These are phyloP conservation scores for Bufotes viridis DNA, from an alignment of 2,797 vertebrate genomes.

Conservation along the genomic window DNA sequence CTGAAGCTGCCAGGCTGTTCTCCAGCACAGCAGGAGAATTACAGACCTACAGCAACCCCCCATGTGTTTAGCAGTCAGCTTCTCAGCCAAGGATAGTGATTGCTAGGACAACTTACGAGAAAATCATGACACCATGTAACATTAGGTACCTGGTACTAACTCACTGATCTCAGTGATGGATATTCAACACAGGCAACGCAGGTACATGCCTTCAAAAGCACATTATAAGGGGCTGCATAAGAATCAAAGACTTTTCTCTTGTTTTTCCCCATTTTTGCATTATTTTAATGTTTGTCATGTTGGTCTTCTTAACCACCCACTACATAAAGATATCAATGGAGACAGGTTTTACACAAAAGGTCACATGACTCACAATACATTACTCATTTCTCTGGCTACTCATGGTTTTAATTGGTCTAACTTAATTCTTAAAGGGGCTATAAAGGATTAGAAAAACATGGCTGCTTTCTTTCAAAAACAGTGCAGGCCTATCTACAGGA, in stretches of 20 bases:
- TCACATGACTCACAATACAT: no score
- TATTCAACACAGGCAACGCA: background rate
- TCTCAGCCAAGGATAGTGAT: constrained; percentile 10
- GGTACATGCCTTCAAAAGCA: background rate
- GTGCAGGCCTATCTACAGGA: no score
- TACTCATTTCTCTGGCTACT: no score
- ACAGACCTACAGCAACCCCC: background rate
- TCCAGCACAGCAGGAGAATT: constrained; percentile 13
- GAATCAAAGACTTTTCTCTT: background rate
- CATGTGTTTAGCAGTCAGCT: constrained; percentile 21
- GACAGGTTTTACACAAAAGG: no score
- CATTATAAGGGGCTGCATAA: background rate
- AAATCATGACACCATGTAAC: background rate
- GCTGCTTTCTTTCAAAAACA: no score
- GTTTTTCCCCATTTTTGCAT: background rate
- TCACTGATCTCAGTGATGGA: background rate
- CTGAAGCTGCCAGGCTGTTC: background rate
- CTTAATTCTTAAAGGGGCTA: no score
- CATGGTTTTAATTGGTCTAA: no score
- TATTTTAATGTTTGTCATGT: background rate
- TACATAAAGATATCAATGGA: no score
- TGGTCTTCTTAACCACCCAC: background rate
- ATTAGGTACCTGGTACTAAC: background rate
- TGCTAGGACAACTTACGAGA: background rate
- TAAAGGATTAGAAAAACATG: no score